These are phyloP conservation scores for Sarcophaga variegata DNA, from an alignment of 2,888 invertebrate species.

Conservation along the genomic window DNA sequence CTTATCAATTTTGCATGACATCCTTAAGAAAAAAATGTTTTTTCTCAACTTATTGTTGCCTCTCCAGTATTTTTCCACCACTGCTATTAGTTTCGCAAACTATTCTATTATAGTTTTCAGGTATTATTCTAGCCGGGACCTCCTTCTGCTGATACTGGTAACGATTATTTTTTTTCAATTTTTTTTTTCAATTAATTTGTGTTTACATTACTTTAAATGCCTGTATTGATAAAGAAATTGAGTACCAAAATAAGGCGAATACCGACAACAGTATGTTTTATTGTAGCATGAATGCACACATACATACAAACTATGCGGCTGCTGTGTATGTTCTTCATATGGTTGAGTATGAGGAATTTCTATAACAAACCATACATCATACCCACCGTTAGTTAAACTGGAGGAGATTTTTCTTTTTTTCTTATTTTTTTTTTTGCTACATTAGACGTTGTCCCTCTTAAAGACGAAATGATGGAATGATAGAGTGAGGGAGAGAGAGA, in stretches of 20 bases:
- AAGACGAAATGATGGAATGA: constrained; percentile 24
- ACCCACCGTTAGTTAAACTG: constrained; percentile 44
- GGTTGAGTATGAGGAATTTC: constrained; percentile 41
- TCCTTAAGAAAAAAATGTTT: too few species aligned
- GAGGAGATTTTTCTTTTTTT: too few species aligned
- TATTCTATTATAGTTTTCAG: too few species aligned
- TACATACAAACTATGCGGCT: neutral
- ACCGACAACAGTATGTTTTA: neutral
- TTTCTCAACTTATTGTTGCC: too few species aligned
- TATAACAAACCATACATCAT: constrained; percentile 53
- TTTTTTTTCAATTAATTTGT: neutral
- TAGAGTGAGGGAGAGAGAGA: constrained; percentile 6
- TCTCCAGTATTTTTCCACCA: too few species aligned
- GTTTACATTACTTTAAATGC: neutral
- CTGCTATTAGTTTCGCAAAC: too few species aligned
- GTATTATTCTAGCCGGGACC: too few species aligned
- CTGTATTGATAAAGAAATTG: neutral
- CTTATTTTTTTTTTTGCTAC: neutral
- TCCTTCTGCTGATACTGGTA: too few species aligned
- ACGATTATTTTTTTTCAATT: neutral
- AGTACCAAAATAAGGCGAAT: neutral
- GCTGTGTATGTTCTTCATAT: neutral
- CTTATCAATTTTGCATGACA: too few species aligned
- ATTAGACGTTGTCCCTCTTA: constrained; percentile 45
- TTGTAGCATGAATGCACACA: neutral